Base-by-base conservation (phyloP, 2,797 vertebrate species). In the Carapus acus region DNA sequence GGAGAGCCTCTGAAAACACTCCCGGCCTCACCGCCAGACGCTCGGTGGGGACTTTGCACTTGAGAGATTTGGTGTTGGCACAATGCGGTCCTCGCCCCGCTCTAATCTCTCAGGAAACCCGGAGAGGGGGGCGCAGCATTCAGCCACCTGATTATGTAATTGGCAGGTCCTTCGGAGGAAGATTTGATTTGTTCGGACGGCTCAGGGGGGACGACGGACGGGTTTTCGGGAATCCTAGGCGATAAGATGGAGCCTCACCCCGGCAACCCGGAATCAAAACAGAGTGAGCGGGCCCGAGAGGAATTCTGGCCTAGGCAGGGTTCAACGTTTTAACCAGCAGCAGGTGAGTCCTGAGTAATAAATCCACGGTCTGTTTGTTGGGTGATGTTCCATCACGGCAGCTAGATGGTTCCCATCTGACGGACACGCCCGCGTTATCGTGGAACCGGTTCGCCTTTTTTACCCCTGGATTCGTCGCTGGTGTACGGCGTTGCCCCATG, bases 1-100 rank as follows among this genome's bases (percentile, higher is more conserved):
- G 80, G 79, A 83, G 65, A 77, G 70, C 68, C 76, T 80, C 66
- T 36, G 74, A 74, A 77, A 81, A 76, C 11, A 52, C 76, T 61
- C 65, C 62, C 51, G 68, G 72, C 73, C 74, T 80, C 71, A 52
- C 49, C 59, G 76, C 72, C 65, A 68, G 64, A 54, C 76, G 65
- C 77, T 77, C 74, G 48, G 70, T 23, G 45, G 75, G 82, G 73
- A 83, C 76, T 62, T n/a, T 72, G 81, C 50, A 50, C 52, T 76
- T 48, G 48, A 67, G 72, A 84, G 78, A 76, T 80, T 84, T 77
- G 66, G 60, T 59, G n/a, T n/a, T n/a, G 73, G 73, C 65, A 80
- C 80, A 71, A 73, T 82, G 80, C 74, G 62, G 72, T 71, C 63
- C 49, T 49, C 72, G 76, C 78, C 67, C 73, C 78, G 58, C 49